A percentile compares a stretch with the other conserved stretches of the same genome.
Evolutionary conservation across 37 sponge, comb jelly and placozoan species (phyloP).

Genomic region (Hexactinellida sp.): DNA sequence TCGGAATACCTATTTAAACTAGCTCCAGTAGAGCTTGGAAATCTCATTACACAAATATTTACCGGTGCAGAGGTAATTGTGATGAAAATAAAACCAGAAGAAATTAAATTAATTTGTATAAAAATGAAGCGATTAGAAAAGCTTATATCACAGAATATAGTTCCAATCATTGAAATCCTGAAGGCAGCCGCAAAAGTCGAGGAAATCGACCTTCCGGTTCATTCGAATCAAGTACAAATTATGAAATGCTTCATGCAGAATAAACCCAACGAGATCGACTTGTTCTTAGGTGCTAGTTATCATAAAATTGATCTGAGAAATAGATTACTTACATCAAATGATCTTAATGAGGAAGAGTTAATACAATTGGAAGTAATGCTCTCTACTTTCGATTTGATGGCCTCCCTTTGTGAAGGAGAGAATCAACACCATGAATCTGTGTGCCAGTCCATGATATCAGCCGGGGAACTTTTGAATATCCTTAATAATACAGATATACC

Average conservation of each 20-base stretch:
- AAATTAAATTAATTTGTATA: neutral
- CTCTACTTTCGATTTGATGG: conserved; percentile 8
- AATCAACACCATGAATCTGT: conserved; percentile 14
- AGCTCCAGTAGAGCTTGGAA: neutral
- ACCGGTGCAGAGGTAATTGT: neutral
- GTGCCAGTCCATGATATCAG: conserved; percentile 11
- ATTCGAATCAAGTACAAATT: conserved; percentile 37
- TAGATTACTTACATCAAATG: neutral
- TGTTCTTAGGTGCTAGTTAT: neutral
- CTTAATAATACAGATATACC: neutral
- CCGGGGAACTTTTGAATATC: conserved; percentile 2
- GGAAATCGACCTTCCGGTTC: conserved; percentile 43
- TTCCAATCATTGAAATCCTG: neutral
- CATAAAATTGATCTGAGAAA: neutral
- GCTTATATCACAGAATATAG: neutral
- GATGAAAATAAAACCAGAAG: neutral
- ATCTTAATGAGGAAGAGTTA: neutral
- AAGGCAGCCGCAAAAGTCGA: conserved; percentile 23
- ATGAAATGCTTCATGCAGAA: conserved; percentile 30
- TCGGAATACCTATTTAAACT: neutral
- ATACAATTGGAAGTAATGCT: conserved; percentile 3
- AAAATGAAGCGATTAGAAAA: neutral
- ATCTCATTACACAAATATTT: neutral
- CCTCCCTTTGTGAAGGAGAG: conserved; percentile 14
- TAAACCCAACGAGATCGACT: neutral